A percentile compares a stretch with the other conserved stretches of the same genome.
Conservation (phyloP, 2,113 vertebrate species). For the Datnioides undecimradiatus region DNA sequence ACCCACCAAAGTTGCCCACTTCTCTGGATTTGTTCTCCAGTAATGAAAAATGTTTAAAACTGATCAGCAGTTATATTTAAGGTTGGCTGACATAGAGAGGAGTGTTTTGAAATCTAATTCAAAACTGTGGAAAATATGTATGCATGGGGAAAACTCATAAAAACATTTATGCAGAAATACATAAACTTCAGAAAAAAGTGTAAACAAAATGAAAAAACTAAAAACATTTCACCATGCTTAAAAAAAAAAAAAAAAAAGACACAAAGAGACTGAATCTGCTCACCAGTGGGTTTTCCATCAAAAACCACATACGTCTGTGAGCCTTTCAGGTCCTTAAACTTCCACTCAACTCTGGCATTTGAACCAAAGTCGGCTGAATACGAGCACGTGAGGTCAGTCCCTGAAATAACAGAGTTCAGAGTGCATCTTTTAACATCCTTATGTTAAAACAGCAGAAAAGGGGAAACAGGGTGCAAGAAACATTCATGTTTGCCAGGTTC, state of each 20-base stretch:
- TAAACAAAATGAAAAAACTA: not conserved
- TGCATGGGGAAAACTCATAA: too few species aligned
- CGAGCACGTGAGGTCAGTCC: constrained; percentile 72
- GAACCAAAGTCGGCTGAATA: constrained; percentile 78
- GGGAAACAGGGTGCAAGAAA: too few species aligned
- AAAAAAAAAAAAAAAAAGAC: too few species aligned
- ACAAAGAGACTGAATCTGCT: not conserved
- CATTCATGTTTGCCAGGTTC: too few species aligned
- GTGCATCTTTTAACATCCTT: too few species aligned
- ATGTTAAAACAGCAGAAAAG: too few species aligned
- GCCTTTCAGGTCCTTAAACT: constrained; percentile 68
- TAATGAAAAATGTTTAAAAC: not conserved
- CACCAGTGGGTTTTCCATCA: constrained; percentile 72
- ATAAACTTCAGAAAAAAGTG: too few species aligned
- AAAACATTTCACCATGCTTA: not conserved
- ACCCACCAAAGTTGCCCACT: not conserved
- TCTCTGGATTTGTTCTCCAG: not conserved
- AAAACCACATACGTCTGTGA: constrained; percentile 75
- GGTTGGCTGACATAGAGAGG: too few species aligned
- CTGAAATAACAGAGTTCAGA: constrained; percentile 56
- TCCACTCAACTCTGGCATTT: constrained; percentile 82
- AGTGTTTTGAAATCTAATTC: not conserved
- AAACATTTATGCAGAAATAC: too few species aligned
- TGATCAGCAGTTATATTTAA: too few species aligned
- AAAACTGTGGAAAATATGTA: not conserved